These are phyloP conservation scores for Diabrotica virgifera DNA, from an alignment of 1,140 invertebrate genomes.

Conservation along the genomic window DNA sequence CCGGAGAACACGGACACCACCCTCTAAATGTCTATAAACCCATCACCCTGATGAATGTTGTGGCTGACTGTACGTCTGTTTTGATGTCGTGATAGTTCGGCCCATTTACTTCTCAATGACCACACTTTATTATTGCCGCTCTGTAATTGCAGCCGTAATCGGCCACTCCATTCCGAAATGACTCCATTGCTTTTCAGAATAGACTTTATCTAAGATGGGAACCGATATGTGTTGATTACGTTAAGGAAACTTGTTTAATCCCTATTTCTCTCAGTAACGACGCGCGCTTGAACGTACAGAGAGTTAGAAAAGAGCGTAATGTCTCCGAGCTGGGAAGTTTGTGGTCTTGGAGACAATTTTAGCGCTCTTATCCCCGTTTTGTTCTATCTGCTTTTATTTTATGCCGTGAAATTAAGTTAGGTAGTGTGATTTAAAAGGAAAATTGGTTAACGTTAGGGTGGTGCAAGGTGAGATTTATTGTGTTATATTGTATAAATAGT, in stretches of 20 bases:
- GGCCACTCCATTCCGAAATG: conserved; percentile 15
- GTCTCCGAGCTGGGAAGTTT: too few relatives aligned
- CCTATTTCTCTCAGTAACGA: too few relatives aligned
- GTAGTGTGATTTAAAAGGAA: too few relatives aligned
- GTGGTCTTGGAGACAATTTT: too few relatives aligned
- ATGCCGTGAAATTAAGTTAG: too few relatives aligned
- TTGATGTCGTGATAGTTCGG: conserved; percentile 16
- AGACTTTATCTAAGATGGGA: conserved; percentile 17
- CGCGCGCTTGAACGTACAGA: too few relatives aligned
- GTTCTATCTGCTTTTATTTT: too few relatives aligned
- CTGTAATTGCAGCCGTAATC: conserved; percentile 21
- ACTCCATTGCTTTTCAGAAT: conserved; percentile 17
- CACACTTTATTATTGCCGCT: conserved; percentile 20
- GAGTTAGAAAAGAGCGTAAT: too few relatives aligned
- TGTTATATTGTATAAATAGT: too few relatives aligned
- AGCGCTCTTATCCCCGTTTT: too few relatives aligned
- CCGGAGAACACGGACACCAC: neutral
- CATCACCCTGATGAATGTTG: conserved; percentile 16
- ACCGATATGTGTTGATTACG: conserved; percentile 21
- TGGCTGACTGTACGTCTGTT: conserved; percentile 10
- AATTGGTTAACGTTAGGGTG: too few relatives aligned
- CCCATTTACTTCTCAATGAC: conserved; percentile 19
- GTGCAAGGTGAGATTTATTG: too few relatives aligned
- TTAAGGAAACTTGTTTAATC: conserved; percentile 7
- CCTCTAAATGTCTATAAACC: neutral